Evolutionary conservation across 1,140 invertebrate species (phyloP).

Genomic region (Bombus sylvicola): DNA sequence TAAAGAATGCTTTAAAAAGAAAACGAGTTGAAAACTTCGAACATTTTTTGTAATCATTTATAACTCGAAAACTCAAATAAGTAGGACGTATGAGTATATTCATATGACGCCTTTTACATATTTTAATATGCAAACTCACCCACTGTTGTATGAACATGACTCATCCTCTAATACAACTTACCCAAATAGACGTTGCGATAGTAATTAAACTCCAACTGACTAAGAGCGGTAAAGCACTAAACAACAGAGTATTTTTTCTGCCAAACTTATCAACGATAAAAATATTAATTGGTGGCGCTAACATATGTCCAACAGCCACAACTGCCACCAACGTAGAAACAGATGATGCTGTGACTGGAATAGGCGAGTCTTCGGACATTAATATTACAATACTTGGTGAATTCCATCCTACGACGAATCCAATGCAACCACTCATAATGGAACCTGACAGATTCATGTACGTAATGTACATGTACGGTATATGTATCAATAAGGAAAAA

Average conservation of each 20-base stretch:
- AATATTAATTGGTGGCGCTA: slow-evolving; percentile 75
- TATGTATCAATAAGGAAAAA: neutral
- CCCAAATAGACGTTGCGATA: slow-evolving; percentile 80
- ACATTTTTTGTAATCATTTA: too few species aligned
- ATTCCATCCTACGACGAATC: slow-evolving; percentile 78
- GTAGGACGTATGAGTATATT: too few species aligned
- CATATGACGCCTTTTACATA: too few species aligned
- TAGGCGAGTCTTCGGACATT: slow-evolving; percentile 61
- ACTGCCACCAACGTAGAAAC: slow-evolving; percentile 80
- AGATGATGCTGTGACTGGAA: slow-evolving; percentile 65
- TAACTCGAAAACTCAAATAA: too few species aligned
- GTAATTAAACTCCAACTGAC: slow-evolving; percentile 86
- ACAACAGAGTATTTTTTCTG: slow-evolving; percentile 85
- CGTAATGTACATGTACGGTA: neutral
- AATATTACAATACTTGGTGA: slow-evolving; percentile 79
- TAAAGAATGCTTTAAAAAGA: too few species aligned
- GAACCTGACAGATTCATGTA: slow-evolving; percentile 45
- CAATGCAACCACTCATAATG: slow-evolving; percentile 62
- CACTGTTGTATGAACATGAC: too few species aligned
- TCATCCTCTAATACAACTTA: slow-evolving; percentile 56
- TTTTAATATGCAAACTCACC: too few species aligned
- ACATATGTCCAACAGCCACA: slow-evolving; percentile 78
- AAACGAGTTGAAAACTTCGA: too few species aligned
- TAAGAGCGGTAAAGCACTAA: slow-evolving; percentile 84
- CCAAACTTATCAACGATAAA: slow-evolving; percentile 83